These are phyloP conservation scores for Maniola jurtina DNA, from an alignment of 1,140 invertebrate species.

Conservation along the genomic window DNA sequence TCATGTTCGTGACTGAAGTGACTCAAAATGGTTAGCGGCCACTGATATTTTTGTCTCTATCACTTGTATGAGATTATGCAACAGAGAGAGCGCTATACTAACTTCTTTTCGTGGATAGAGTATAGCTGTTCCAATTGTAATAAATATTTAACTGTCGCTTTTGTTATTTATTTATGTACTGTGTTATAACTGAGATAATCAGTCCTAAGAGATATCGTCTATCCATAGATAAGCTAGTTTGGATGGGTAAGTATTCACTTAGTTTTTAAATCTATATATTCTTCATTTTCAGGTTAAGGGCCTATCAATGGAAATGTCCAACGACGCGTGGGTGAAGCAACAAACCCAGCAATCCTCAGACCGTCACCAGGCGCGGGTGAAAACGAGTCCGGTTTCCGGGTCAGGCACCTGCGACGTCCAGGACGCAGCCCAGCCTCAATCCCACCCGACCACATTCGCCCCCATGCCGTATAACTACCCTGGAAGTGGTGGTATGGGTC, in stretches of 20 bases:
- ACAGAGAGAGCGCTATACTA: no score
- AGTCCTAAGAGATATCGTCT: no score
- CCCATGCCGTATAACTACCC: slow-evolving; percentile 76
- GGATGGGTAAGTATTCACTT: no score
- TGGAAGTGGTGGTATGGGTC: slow-evolving; percentile 74
- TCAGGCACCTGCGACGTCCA: slow-evolving; percentile 60
- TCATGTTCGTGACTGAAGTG: no score
- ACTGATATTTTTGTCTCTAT: no score
- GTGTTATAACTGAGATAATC: no score
- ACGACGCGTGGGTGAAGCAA: slow-evolving; percentile 72
- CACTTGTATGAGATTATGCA: no score
- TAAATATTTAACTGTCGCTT: background rate
- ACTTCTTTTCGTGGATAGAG: no score
- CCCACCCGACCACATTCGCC: slow-evolving; percentile 73
- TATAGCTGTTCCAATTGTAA: no score
- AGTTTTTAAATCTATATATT: background rate
- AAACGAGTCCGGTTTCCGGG: slow-evolving; percentile 69
- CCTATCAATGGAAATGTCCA: slow-evolving; percentile 74
- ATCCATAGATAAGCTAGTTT: no score
- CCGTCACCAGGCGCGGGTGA: slow-evolving; percentile 63
- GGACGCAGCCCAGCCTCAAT: slow-evolving; percentile 48
- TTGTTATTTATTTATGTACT: no score
- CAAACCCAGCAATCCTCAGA: slow-evolving; percentile 64
- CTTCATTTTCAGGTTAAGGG: slow-evolving; percentile 64
- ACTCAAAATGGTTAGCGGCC: no score